A percentile compares a stretch with the other conserved stretches of the same genome.
phyloP scores from a whole-genome alignment of 2,888 invertebrate genomes.

The Sinopyrophorus schimmeli region DNA sequence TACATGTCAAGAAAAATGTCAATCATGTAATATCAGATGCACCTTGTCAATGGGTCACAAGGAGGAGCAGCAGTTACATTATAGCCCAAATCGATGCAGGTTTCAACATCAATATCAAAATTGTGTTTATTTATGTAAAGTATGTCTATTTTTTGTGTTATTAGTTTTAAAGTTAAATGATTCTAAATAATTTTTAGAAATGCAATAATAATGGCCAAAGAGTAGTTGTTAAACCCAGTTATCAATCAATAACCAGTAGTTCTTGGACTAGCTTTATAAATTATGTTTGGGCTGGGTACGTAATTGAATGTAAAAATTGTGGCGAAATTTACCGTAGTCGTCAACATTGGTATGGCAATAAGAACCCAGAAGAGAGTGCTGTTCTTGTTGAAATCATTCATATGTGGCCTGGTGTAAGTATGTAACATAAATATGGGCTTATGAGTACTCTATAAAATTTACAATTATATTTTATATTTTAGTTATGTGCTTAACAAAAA shows the following conservation, averaged over 20 bases:
- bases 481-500: too few species aligned
- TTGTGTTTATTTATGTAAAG: slow-evolving; percentile 66
- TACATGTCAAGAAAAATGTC: slow-evolving; percentile 72
- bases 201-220: slow-evolving; percentile 56
- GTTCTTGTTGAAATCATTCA: slow-evolving; percentile 70
- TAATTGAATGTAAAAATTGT: slow-evolving; percentile 75
- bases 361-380: slow-evolving; percentile 69
- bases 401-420: slow-evolving; percentile 71
- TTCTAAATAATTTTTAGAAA: slow-evolving; percentile 40
- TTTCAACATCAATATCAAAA: slow-evolving; percentile 79
- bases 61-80: slow-evolving; percentile 64
- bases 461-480: background rate
- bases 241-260: slow-evolving; percentile 54
- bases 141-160: slow-evolving; percentile 37
- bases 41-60: slow-evolving; percentile 69
- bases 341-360: slow-evolving; percentile 81
- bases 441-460: slow-evolving; percentile 36
- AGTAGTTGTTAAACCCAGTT: slow-evolving; percentile 62
- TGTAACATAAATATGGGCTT: slow-evolving; percentile 27
- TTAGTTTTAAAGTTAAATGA: background rate
- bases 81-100: slow-evolving; percentile 56
- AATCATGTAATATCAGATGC: slow-evolving; percentile 69
- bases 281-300: slow-evolving; percentile 78
- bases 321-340: slow-evolving; percentile 73
- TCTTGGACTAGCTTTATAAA: slow-evolving; percentile 72